Evolutionary conservation across 2,797 vertebrate genomes (phyloP).

Genomic region (Paedocypris micromegethes): DNA sequence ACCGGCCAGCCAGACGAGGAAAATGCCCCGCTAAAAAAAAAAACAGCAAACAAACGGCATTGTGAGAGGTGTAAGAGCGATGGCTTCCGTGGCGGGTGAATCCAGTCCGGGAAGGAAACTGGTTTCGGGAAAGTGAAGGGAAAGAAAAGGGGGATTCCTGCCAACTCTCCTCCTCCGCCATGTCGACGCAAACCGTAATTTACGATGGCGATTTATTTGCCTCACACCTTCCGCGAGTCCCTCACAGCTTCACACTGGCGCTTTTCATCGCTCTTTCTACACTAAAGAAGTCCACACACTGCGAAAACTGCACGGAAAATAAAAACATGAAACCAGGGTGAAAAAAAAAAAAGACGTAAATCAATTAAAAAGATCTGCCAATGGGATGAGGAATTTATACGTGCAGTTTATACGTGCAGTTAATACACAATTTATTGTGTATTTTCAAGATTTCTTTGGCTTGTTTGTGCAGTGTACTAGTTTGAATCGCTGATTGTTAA

Average conservation of each 20-base stretch:
- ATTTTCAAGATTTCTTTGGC: too few species aligned
- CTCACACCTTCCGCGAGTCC: constrained; percentile 46
- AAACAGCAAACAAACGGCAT: constrained; percentile 59
- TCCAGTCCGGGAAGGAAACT: constrained; percentile 61
- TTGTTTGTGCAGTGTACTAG: too few species aligned
- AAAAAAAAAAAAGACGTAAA: too few species aligned
- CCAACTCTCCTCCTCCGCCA: constrained; percentile 19
- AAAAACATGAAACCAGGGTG: too few species aligned
- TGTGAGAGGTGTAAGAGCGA: constrained; percentile 62
- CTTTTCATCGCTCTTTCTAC: too few species aligned
- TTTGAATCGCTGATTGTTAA: too few species aligned
- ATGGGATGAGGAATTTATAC: too few species aligned
- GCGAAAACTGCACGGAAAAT: too few species aligned
- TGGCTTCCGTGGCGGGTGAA: constrained; percentile 65
- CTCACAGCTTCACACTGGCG: constrained; percentile 36
- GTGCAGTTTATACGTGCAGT: too few species aligned
- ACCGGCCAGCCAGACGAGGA: constrained; percentile 39
- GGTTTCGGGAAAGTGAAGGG: constrained; percentile 45
- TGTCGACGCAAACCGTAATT: constrained; percentile 42
- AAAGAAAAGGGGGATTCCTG: constrained; percentile 29
- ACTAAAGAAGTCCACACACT: too few species aligned
- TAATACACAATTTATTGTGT: too few species aligned
- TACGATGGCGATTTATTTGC: constrained; percentile 44
- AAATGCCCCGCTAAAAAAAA: constrained; percentile 59
- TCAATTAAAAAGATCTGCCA: too few species aligned